A percentile compares a stretch with the other conserved stretches of the same genome.
phyloP scores from a whole-genome alignment of 2,888 invertebrate genomes.

The Drosophila multiciliata region DNA sequence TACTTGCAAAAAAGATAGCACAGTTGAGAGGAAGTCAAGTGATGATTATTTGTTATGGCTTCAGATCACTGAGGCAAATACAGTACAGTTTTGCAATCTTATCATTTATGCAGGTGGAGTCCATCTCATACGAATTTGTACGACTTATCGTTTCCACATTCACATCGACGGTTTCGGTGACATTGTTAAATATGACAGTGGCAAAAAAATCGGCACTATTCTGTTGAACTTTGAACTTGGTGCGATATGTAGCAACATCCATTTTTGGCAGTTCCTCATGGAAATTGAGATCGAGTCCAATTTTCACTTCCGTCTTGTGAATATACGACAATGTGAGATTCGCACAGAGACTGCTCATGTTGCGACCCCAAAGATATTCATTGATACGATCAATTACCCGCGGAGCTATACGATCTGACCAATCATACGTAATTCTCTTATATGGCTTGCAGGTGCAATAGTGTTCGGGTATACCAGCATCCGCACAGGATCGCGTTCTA shows the following conservation, averaged over 20 bases:
- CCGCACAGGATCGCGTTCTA: conserved; percentile 87
- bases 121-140: conserved; percentile 85
- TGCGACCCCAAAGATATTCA: conserved; percentile 49
- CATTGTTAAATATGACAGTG: conserved; percentile 85
- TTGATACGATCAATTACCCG: conserved; percentile 54
- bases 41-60: not conserved
- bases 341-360: conserved; percentile 51
- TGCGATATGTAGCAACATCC: conserved; percentile 54
- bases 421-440: conserved; percentile 27
- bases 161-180: conserved; percentile 83
- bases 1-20: not conserved
- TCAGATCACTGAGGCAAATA: conserved; percentile 42
- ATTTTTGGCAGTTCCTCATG: conserved; percentile 2
- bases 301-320: conserved; percentile 51
- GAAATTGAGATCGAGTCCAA: conserved; percentile 29
- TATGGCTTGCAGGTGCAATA: conserved; percentile 89
- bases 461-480: conserved; percentile 88
- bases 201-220: conserved; percentile 89
- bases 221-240: conserved; percentile 88
- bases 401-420: conserved; percentile 48
- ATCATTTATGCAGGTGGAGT: conserved; percentile 85
- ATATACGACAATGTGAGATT: conserved; percentile 51
- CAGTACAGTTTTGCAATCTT: conserved; percentile 67
- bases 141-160: conserved; percentile 87
- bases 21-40: not conserved